Evolutionary conservation across 2,888 invertebrate species (phyloP).

Genomic region (Pseudococcus jackbeardsleyi): DNA sequence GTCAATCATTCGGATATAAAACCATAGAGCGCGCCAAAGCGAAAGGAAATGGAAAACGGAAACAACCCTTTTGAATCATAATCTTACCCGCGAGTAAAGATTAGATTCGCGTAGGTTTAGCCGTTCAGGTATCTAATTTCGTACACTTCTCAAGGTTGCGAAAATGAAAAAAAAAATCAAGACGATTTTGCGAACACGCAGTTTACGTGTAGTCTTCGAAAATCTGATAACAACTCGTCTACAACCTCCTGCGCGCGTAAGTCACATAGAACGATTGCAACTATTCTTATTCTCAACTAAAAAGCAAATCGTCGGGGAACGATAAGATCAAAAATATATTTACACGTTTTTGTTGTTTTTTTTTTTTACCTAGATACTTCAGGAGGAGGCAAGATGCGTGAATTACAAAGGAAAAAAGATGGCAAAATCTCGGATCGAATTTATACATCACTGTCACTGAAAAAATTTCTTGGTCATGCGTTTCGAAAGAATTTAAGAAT

Average conservation of each 20-base stretch:
- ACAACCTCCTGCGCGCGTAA: conserved; percentile 11
- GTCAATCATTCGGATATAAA: neutral
- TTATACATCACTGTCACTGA: neutral
- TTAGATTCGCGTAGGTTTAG: neutral
- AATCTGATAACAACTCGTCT: conserved; percentile 48
- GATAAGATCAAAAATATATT: conserved; percentile 31
- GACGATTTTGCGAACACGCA: conserved; percentile 13
- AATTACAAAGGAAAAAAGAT: neutral
- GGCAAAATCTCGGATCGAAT: neutral
- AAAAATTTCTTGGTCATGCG: neutral
- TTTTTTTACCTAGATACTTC: neutral
- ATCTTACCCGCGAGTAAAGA: neutral
- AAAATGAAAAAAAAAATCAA: neutral
- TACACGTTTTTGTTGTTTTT: neutral
- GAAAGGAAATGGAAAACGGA: neutral
- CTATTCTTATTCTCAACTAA: conserved; percentile 17
- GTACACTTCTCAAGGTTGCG: neutral
- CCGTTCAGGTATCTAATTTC: neutral
- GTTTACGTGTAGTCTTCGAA: neutral
- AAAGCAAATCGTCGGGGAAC: conserved; percentile 12
- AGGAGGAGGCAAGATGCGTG: neutral
- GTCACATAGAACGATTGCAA: neutral
- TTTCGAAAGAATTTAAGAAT: no score
- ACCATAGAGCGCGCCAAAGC: neutral
- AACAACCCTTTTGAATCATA: neutral